A percentile compares a stretch with the other conserved stretches of the same genome.
Conservation (phyloP, 2,113 vertebrate genomes). For the Climacteris rufus region DNA sequence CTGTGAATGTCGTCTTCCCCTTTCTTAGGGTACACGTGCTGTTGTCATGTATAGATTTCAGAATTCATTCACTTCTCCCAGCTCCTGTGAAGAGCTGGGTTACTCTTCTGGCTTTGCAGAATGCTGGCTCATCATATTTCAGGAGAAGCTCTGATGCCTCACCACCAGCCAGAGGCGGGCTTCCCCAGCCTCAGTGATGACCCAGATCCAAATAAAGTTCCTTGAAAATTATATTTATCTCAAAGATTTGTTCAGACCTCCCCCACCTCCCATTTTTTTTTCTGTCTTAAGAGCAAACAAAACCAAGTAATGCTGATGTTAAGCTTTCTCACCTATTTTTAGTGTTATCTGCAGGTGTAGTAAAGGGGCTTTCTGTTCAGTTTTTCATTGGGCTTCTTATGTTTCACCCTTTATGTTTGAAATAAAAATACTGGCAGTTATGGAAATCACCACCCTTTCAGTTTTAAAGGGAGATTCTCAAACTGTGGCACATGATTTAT, state of each 20-base stretch:
- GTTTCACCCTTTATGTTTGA: neutral
- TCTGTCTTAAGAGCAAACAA: neutral
- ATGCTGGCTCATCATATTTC: neutral
- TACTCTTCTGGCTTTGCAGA: neutral
- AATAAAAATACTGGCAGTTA: neutral
- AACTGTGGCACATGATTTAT: neutral
- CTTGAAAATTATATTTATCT: neutral
- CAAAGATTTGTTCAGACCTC: neutral
- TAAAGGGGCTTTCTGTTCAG: neutral
- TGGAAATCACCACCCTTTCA: neutral
- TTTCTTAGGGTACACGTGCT: neutral
- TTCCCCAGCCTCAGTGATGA: neutral
- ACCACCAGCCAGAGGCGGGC: neutral
- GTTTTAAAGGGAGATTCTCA: neutral
- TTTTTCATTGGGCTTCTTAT: neutral
- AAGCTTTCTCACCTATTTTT: neutral
- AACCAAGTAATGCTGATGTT: neutral
- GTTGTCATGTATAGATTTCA: neutral
- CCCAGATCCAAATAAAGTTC: neutral
- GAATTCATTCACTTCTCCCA: neutral
- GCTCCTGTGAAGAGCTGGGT: neutral
- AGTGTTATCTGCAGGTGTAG: neutral
- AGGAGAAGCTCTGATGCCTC: neutral
- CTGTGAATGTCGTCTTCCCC: accelerated
- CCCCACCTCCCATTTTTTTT: neutral